These are phyloP conservation scores for Heliconius nattereri DNA, from an alignment of 1,140 invertebrate genomes.

Conservation along the genomic window DNA sequence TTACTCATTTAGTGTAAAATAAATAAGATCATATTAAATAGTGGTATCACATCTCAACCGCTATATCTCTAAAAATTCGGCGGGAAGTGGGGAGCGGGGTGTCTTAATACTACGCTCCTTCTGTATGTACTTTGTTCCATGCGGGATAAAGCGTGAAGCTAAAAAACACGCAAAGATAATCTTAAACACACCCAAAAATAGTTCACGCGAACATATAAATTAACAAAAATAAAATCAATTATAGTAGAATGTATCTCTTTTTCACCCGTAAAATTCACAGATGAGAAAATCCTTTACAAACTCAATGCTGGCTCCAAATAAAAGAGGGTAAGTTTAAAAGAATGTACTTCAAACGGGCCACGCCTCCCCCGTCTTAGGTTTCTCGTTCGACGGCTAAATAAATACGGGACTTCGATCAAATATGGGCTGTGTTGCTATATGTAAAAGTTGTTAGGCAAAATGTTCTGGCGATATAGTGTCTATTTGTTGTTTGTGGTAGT, in stretches of 20 bases:
- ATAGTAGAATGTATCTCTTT: conserved; percentile 9
- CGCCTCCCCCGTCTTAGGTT: conserved; percentile 37
- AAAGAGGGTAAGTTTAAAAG: conserved; percentile 38
- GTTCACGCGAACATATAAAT: background rate
- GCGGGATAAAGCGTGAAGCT: background rate
- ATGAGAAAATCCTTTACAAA: conserved; percentile 35
- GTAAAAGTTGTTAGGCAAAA: conserved; percentile 28
- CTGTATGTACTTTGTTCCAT: background rate
- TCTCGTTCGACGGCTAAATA: conserved; percentile 47
- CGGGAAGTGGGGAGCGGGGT: background rate
- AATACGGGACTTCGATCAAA: conserved; percentile 57
- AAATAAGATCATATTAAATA: too few species aligned
- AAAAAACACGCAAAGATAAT: background rate
- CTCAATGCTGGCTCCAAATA: conserved; percentile 38
- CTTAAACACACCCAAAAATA: background rate
- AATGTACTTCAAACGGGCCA: conserved; percentile 34
- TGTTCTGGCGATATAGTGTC: conserved; percentile 8
- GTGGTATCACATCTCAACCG: too few species aligned
- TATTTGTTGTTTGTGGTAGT: background rate
- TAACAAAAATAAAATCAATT: conserved; percentile 17
- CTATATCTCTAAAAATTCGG: too few species aligned
- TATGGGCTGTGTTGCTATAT: conserved; percentile 41
- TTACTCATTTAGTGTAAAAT: too few species aligned
- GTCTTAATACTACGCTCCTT: background rate
- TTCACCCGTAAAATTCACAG: conserved; percentile 13